Percentiles rank a stretch among this genome's conserved stretches.
phyloP scores from a whole-genome alignment of 1,140 invertebrate genomes.

The Scaptomyza pallida region DNA sequence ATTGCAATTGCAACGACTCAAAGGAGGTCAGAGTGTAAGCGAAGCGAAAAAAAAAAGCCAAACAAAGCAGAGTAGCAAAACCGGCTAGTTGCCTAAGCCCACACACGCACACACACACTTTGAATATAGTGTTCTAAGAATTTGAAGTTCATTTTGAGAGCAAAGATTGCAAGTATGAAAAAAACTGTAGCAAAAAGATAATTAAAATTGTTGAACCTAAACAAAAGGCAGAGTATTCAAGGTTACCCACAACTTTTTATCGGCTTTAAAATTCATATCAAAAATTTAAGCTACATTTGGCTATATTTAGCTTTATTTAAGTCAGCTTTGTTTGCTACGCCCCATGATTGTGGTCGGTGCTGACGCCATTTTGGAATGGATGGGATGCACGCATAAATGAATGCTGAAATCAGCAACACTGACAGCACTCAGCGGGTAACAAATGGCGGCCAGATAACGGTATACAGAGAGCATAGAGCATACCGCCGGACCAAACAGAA shows the following conservation, averaged over 20 bases:
- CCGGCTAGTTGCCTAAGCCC: too few species aligned
- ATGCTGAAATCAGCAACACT: slow-evolving; percentile 53
- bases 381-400: slow-evolving; percentile 53
- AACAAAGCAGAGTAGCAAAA: background rate
- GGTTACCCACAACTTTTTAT: too few species aligned
- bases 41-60: background rate
- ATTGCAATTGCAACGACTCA: background rate
- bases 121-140: background rate
- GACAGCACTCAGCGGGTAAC: slow-evolving; percentile 38
- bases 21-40: background rate
- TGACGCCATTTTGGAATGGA: slow-evolving; percentile 37
- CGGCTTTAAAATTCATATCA: too few species aligned
- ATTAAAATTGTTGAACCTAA: too few species aligned
- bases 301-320: background rate
- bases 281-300: background rate
- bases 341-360: background rate
- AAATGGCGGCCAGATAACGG: slow-evolving; percentile 41
- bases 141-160: background rate
- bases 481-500: background rate
- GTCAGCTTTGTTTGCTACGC: slow-evolving; percentile 4
- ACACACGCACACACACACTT: too few species aligned
- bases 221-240: too few species aligned
- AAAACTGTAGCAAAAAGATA: too few species aligned
- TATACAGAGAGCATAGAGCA: background rate
- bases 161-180: too few species aligned